Percentiles rank a stretch among this genome's conserved stretches.
These are phyloP conservation scores for Variabilichromis moorii DNA, from an alignment of 2,113 vertebrate species.

Conservation along the genomic window DNA sequence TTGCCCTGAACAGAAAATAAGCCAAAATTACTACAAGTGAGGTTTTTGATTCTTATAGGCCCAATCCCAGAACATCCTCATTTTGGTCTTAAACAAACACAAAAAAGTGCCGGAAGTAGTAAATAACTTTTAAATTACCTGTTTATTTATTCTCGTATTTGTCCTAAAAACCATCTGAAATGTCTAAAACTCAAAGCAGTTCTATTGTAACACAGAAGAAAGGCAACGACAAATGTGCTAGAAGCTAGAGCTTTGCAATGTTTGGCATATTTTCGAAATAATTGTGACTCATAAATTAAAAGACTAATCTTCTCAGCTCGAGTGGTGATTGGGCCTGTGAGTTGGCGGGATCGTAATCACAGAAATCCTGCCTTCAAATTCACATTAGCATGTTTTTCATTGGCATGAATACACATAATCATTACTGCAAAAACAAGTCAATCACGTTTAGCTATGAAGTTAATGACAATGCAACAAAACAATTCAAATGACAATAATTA, in stretches of 20 bases:
- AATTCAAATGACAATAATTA: not conserved
- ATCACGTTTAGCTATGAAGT: not conserved
- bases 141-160: not conserved
- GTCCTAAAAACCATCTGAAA: not conserved
- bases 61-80: not conserved
- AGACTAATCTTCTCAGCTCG: not conserved
- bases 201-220: not conserved
- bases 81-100: not conserved
- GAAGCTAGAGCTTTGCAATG: not conserved
- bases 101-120: not conserved
- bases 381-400: not conserved
- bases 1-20: not conserved
- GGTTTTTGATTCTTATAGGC: not conserved
- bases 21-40: not conserved
- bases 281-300: not conserved
- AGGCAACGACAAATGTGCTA: not conserved
- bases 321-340: not conserved
- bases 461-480: not conserved
- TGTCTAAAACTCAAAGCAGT: not conserved
- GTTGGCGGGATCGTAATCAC: not conserved
- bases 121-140: not conserved
- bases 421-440: not conserved
- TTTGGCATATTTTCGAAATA: not conserved
- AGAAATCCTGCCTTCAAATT: not conserved
- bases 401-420: not conserved